Base-by-base conservation (phyloP, 2,888 invertebrate species). In the Amblyjoppa fuscipennis region DNA sequence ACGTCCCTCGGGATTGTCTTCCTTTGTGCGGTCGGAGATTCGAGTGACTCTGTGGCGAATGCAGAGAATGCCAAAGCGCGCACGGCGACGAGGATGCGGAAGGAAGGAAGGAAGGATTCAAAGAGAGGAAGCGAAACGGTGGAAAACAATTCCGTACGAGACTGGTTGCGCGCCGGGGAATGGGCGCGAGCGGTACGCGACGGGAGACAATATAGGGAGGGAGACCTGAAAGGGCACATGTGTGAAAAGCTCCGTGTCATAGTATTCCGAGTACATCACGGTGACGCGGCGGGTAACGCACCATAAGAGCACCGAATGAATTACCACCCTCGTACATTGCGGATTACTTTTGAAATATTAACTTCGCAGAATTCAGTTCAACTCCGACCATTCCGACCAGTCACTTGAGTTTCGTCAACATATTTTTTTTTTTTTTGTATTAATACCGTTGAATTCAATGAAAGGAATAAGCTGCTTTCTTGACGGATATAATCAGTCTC, bases 21-120 rank as follows among this genome's bases (percentile, higher is more conserved):
- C 81, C 85, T 85, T 85, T 85, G 85, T 85, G 85, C 64, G 81
- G 81, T 84, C 70, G 78, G 74, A 53, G 70, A 84, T 81, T 73
- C 76, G 76, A 77, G 76, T 68, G 77, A 81, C 76, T 77, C 25
- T 80, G 75, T 80, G 76, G 80, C 76, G 68, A 80, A 84, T 76
- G 71, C 76, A 76, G 51, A 75, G 76, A 80, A 66, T 61, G 64
- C 73, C 28, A 69, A 59, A 76, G 74, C 51, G 20, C 75, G 64
- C n/a, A 20, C 25, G 34, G 6, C 16, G 69, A n/a, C 28, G 73
- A 7, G 70, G 61, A 73, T 28, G 73, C 73, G 77, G 66, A 81
- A 81, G 70, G 77, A 77, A 70, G 79, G 49, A 79, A 53, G 79
- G 49, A 79, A 53, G 74, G 53, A 59, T 59, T 59, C 51, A 49